These are phyloP conservation scores for Actinia tenebrosa DNA, from an alignment of 64 coral and sea anemone species.

Conservation along the genomic window DNA sequence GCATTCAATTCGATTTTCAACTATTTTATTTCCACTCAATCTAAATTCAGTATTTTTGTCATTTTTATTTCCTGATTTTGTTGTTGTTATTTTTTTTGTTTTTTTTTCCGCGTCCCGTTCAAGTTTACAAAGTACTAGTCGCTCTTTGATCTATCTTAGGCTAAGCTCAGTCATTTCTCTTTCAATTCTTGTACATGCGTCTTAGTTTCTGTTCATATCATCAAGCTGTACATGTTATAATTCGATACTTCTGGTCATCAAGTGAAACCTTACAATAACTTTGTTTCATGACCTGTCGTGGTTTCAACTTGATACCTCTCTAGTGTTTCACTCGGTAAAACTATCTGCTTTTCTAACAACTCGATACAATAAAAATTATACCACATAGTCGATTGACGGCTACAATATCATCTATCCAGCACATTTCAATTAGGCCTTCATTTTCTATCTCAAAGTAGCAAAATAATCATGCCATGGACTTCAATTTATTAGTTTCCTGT, in stretches of 20 bases:
- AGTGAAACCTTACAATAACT: background rate
- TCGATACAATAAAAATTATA: constrained; percentile 2
- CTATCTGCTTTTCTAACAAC: background rate
- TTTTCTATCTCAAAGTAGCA: background rate
- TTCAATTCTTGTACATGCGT: background rate
- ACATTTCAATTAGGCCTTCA: background rate
- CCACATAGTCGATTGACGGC: background rate
- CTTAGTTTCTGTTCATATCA: background rate
- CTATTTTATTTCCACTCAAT: background rate
- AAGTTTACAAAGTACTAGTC: background rate
- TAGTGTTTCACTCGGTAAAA: background rate
- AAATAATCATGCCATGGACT: background rate
- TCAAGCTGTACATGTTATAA: background rate
- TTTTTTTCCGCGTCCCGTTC: background rate
- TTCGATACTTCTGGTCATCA: background rate
- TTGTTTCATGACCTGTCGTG: background rate
- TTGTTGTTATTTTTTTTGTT: background rate
- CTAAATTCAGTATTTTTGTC: background rate
- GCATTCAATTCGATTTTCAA: background rate
- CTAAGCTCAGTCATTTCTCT: background rate
- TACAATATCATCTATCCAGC: background rate
- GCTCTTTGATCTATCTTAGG: background rate
- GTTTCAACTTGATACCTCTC: background rate
- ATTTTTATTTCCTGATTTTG: too few relatives aligned
- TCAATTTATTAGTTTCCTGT: constrained; percentile 12